A percentile compares a stretch with the other conserved stretches of the same genome.
These are phyloP conservation scores for Lordiphosa clarofinis DNA, from an alignment of 1,140 invertebrate genomes.

Conservation along the genomic window DNA sequence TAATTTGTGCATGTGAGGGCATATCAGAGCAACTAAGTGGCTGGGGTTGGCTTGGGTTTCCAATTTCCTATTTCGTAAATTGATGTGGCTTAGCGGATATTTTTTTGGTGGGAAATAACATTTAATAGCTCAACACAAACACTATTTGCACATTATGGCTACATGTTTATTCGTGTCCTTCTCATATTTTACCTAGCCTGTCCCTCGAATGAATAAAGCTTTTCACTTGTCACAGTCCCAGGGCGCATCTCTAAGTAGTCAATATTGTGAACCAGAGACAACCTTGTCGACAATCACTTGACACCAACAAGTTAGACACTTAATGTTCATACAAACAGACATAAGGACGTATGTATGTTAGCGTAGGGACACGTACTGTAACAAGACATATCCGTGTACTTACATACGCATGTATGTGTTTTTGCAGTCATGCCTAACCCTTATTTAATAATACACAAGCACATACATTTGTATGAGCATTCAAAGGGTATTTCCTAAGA, in stretches of 20 bases:
- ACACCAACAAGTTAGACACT: constrained; percentile 64
- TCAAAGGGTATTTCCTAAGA: constrained; percentile 1
- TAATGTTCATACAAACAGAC: constrained; percentile 51
- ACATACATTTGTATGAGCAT: constrained; percentile 28
- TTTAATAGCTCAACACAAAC: background rate
- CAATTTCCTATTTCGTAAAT: background rate
- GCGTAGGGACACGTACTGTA: background rate
- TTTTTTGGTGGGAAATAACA: background rate
- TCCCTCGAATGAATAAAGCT: constrained; percentile 35
- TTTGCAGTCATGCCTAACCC: constrained; percentile 42
- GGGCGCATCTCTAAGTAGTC: constrained; percentile 32
- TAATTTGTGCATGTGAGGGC: constrained; percentile 59
- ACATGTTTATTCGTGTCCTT: constrained; percentile 6
- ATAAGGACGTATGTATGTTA: constrained; percentile 13
- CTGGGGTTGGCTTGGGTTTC: background rate
- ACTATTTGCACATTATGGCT: constrained; percentile 5
- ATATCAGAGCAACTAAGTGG: constrained; percentile 42
- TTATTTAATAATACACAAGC: constrained; percentile 49
- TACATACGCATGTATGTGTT: constrained; percentile 5
- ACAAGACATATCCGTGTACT: constrained; percentile 3
- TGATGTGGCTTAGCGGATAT: background rate
- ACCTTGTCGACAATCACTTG: constrained; percentile 65
- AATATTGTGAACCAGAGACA: constrained; percentile 34
- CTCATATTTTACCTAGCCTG: background rate
- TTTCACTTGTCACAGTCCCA: constrained; percentile 27